These are phyloP conservation scores for Asbolus verrucosus DNA, from an alignment of 1,140 invertebrate genomes.

Conservation along the genomic window DNA sequence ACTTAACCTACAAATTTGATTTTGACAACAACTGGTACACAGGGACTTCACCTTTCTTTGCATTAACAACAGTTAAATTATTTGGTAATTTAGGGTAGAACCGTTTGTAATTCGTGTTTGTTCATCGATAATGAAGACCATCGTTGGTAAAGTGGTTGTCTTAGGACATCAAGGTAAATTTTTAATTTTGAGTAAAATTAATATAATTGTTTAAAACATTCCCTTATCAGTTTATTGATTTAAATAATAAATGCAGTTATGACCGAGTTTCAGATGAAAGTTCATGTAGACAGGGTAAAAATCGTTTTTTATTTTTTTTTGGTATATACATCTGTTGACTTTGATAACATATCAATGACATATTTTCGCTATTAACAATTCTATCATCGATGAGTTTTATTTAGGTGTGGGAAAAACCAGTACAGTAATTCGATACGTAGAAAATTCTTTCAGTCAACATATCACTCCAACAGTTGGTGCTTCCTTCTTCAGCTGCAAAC, in stretches of 20 bases:
- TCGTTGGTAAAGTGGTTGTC: conserved; percentile 87
- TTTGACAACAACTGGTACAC: no score
- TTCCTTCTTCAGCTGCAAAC: conserved; percentile 87
- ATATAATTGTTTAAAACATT: not conserved
- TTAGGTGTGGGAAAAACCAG: conserved; percentile 90
- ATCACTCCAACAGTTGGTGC: conserved; percentile 88
- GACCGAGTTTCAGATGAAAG: no score
- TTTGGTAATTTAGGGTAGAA: not conserved
- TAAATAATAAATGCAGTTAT: no score
- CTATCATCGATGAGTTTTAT: conserved; percentile 49
- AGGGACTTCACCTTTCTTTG: no score
- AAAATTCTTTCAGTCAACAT: conserved; percentile 79
- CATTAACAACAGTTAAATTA: no score
- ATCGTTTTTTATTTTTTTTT: no score
- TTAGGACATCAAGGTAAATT: conserved; percentile 80
- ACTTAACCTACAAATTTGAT: no score
- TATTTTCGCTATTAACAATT: no score
- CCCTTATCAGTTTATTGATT: no score
- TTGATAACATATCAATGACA: no score
- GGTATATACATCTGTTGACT: no score
- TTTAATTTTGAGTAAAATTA: conserved; percentile 10
- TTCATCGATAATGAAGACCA: conserved; percentile 71
- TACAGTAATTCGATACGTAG: conserved; percentile 82
- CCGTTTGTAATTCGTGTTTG: not conserved
- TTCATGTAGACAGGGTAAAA: no score